These are phyloP conservation scores for Myanophis thanlyinensis DNA, from an alignment of 2,113 vertebrate species.

Conservation along the genomic window DNA sequence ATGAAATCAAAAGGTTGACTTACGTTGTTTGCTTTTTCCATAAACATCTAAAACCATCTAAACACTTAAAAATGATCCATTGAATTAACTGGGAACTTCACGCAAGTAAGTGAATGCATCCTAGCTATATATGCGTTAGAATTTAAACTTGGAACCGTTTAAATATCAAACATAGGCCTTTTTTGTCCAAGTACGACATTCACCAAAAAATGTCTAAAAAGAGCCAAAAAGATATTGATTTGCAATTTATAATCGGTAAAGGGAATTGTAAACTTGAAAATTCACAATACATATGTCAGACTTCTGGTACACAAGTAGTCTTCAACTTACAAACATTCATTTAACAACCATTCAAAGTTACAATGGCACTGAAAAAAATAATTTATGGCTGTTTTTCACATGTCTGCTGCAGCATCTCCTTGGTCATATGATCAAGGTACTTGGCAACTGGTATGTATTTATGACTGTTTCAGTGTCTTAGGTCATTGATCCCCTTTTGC, in stretches of 20 bases:
- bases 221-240: not conserved
- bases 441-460: not conserved
- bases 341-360: not conserved
- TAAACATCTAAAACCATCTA: not conserved
- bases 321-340: not conserved
- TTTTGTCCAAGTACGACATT: not conserved
- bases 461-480: not conserved
- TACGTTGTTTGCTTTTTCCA: not conserved
- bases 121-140: not conserved
- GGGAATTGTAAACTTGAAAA: not conserved
- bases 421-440: not conserved
- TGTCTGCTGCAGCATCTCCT: not conserved
- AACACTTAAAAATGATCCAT: not conserved
- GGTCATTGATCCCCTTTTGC: not conserved
- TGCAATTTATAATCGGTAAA: not conserved
- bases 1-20: not conserved
- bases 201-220: not conserved
- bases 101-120: not conserved
- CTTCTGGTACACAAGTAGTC: not conserved
- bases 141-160: rapidly evolving
- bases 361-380: not conserved
- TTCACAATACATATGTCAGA: not conserved
- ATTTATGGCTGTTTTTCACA: not conserved
- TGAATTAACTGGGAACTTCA: not conserved
- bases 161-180: rapidly evolving